Base-by-base conservation (phyloP, 2,797 vertebrate species). In the Chelon auratus region DNA sequence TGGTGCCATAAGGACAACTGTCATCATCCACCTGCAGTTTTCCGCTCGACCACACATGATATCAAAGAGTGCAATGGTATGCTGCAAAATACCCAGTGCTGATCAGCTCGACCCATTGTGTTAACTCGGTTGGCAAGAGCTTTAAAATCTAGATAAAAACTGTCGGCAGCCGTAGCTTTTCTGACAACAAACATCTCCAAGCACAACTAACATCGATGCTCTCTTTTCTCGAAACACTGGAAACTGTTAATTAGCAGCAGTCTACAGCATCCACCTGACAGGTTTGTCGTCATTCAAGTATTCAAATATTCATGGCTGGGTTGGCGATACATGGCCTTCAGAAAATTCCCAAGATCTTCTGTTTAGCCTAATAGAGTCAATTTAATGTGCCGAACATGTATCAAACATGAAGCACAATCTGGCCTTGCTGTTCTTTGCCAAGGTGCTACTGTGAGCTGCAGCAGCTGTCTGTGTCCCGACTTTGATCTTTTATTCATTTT, bases 401-500 rank as follows among this genome's bases (percentile, higher is more conserved):
- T 87, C 81, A 87, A 78, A 89, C 82, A 89, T 90, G 77, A 85
- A 83, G 61, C 63, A 55, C 30, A 39, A 60, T 79, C 63, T 65
- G 52, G 30, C 22, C 39, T 33, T 51, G 37, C 45, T 33, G 54
- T 73, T 73, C 72, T 84, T 72, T 52, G 33, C 63, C 65, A 71
- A 62, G 63, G 80, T 73, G 75, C 79, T 65, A 68, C 66, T 36
- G 67, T 40, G 54, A 80, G 72, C 79, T 33, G 20, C 75, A 3
- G 20, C 75, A 66, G 81, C 70, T 75, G 76, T 58, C 57, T 77
- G 57, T 54, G 56, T 67, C 8, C 62, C 2, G 14, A 36, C 84
- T 80, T 67, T 79, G 62, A 92, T 89, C 85, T 87, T 83, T 90
- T 83, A 91, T 90, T 91, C 67, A 91, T 87, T 68, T 76, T 73